Conservation (phyloP, 1,140 invertebrate species). For the Drosophila sechellia region DNA sequence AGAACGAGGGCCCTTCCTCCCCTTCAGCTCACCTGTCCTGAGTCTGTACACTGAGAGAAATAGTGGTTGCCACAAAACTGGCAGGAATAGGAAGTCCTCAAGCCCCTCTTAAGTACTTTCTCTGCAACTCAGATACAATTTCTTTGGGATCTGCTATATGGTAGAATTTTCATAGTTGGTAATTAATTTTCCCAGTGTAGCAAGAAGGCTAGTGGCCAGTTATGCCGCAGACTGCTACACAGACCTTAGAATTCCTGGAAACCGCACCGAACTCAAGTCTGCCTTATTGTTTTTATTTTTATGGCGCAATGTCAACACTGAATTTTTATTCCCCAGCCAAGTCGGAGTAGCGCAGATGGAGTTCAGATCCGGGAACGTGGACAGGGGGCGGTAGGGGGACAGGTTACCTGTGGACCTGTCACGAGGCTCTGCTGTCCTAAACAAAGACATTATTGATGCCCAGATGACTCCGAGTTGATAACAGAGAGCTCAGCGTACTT, state of each 20-base stretch:
- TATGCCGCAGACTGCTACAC: conserved; percentile 32
- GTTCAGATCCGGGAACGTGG: conserved; percentile 2
- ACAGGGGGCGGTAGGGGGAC: conserved; percentile 8
- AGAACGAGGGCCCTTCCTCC: conserved; percentile 30
- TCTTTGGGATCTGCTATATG: neutral
- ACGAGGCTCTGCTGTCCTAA: conserved; percentile 54
- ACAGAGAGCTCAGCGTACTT: conserved; percentile 33
- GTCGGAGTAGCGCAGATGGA: conserved; percentile 22
- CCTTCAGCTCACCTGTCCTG: conserved; percentile 42
- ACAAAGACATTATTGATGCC: conserved; percentile 82
- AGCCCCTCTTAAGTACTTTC: too few relatives aligned
- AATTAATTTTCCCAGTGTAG: neutral
- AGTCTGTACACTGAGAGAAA: conserved; percentile 4
- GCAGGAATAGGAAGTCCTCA: too few relatives aligned
- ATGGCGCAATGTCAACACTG: conserved; percentile 79
- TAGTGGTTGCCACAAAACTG: too few relatives aligned
- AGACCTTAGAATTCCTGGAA: conserved; percentile 43
- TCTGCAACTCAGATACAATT: too few relatives aligned
- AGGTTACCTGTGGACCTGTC: conserved; percentile 52
- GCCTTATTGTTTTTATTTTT: conserved; percentile 64
- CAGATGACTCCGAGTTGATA: conserved; percentile 70
- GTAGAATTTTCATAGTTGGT: neutral
- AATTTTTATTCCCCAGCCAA: conserved; percentile 50
- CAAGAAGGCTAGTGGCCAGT: conserved; percentile 14
- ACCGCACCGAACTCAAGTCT: conserved; percentile 6